Base-by-base conservation (phyloP, 2,113 vertebrate species). In the Ageneiosus marmoratus region DNA sequence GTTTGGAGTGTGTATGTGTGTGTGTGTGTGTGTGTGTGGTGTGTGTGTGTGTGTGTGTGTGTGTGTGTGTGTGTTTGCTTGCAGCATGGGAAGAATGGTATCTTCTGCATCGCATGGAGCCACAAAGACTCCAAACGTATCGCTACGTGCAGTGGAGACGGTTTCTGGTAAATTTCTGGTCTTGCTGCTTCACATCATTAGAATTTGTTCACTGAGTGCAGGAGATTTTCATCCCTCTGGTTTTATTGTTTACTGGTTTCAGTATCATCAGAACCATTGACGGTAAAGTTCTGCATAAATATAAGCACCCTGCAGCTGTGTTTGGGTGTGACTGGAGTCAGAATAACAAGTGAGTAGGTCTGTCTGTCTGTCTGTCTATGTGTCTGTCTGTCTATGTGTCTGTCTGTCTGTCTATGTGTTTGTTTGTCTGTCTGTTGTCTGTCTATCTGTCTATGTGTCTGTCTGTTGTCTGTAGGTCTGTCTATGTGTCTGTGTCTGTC, bases 301-400 rank as follows among this genome's bases (percentile, higher is more conserved):
- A 99, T 90, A 98, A 96, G 88, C 98, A 99, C 88, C 98, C 98
- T 20, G 96, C 97, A 72, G 95, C 97, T 3, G 98, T 99, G 29
- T 99, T 98, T 84, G 98, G 98, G 29, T 99, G 98, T 90, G 98
- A 99, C 27, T 99, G 98, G 98, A 99, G 98, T 89, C 97, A 98
- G 89, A 99, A 98, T 86, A 99, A 98, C 92, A 99, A 98, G 98
- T 99, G 91, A 95, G 97, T 85, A 1, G 22, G 50, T 51, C 53
- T 56, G 37, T 41, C 37, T 41, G 37, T 41, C 37, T 41, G 37
- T 62, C 2, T 32, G 24, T 46, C 67, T 48, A n/a, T 74, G 13
- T 73, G 44, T 50, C 44, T 29, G 22, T 72, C 41, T 72, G 5
- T 72, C 41, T 72, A 6, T 69, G 20, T 55, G 50, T 51, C 53